phyloP scores from a whole-genome alignment of 1,140 invertebrate genomes.

The Vanessa tameamea region DNA sequence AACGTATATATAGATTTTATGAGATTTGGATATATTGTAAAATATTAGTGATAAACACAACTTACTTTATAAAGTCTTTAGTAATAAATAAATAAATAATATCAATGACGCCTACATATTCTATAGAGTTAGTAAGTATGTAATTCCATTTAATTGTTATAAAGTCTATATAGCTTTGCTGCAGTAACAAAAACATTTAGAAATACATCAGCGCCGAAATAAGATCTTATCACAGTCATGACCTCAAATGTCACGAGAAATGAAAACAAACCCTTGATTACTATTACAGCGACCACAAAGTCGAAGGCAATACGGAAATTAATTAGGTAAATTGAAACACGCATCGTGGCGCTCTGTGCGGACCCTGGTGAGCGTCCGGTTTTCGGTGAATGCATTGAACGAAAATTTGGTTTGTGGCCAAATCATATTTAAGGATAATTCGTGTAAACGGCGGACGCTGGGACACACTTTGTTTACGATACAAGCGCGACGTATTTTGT shows the following conservation, averaged over 20 bases:
- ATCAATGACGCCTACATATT: too few species aligned
- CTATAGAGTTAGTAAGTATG: too few species aligned
- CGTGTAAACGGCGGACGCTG: conserved; percentile 18
- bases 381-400: not conserved
- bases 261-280: not conserved
- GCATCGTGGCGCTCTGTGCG: not conserved
- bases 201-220: too few species aligned
- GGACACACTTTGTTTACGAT: conserved; percentile 21
- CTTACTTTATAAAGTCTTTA: too few species aligned
- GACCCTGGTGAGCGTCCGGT: not conserved
- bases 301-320: conserved; percentile 33
- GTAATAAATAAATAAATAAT: too few species aligned
- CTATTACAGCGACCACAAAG: conserved; percentile 25
- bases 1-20: too few species aligned
- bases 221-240: not conserved
- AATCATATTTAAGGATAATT: conserved; percentile 34
- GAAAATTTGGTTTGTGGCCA: conserved; percentile 42
- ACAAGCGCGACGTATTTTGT: conserved; percentile 1
- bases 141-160: too few species aligned
- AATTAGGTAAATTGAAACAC: conserved; percentile 42
- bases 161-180: too few species aligned
- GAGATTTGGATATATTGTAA: too few species aligned
- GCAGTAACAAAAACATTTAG: too few species aligned
- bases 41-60: too few species aligned
- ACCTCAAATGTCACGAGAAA: not conserved